These are phyloP conservation scores for Actias luna DNA, from an alignment of 2,888 invertebrate species.

Conservation along the genomic window DNA sequence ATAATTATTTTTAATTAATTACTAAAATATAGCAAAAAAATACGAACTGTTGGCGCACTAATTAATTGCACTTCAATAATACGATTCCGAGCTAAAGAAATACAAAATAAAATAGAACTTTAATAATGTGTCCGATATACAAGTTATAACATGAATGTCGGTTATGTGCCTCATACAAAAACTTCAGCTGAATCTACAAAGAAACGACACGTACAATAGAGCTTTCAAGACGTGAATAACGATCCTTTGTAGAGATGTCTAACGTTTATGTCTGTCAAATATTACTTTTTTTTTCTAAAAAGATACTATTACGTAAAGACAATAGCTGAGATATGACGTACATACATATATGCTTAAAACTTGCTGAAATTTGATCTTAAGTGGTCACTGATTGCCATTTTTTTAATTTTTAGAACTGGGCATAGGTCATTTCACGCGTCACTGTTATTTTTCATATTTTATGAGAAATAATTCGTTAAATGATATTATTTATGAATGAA, in stretches of 20 bases:
- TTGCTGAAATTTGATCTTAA: too few species aligned
- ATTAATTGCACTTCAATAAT: not conserved
- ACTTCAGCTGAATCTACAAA: constrained; percentile 24
- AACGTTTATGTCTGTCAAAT: not conserved
- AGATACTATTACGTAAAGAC: too few species aligned
- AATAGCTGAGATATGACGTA: too few species aligned
- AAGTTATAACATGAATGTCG: not conserved
- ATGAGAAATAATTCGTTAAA: too few species aligned
- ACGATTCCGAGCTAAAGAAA: not conserved
- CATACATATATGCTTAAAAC: too few species aligned
- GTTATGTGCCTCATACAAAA: not conserved
- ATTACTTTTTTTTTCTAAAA: not conserved
- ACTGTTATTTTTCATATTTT: too few species aligned
- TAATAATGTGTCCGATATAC: not conserved
- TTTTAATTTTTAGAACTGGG: too few species aligned
- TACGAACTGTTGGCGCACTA: not conserved
- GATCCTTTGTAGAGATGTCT: constrained; percentile 14
- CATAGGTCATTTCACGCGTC: too few species aligned
- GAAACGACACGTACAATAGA: constrained; percentile 24
- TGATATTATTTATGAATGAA: too few species aligned
- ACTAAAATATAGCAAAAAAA: not conserved
- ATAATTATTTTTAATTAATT: too few species aligned
- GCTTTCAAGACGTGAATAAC: constrained; percentile 24
- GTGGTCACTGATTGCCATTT: too few species aligned
- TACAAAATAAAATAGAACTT: not conserved